These are phyloP conservation scores for Australoheros scitulus DNA, from an alignment of 2,113 vertebrate genomes.

Conservation along the genomic window DNA sequence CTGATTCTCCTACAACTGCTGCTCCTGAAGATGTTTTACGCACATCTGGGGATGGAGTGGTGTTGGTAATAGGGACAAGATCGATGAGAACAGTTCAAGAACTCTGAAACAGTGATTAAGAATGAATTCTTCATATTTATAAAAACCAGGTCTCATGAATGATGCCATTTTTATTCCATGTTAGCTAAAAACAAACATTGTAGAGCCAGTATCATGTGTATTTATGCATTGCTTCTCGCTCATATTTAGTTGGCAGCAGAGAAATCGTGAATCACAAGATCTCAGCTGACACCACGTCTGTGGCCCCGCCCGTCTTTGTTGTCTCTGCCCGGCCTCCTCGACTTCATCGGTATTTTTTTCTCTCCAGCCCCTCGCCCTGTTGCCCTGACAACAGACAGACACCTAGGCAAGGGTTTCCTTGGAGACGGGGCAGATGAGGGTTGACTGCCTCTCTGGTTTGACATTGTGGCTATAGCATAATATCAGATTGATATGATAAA, in stretches of 20 bases:
- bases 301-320: constrained; percentile 50
- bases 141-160: background rate
- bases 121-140: fast-evolving
- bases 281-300: background rate
- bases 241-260: background rate
- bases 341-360: constrained; percentile 13
- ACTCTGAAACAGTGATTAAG: background rate
- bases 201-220: background rate
- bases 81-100: background rate
- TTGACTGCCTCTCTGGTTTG: background rate
- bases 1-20: background rate
- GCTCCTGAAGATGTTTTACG: constrained; percentile 6
- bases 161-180: background rate
- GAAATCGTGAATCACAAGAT: background rate
- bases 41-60: background rate
- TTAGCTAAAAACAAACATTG: background rate
- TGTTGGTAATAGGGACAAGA: background rate
- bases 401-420: constrained; percentile 51
- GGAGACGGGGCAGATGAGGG: constrained; percentile 42
- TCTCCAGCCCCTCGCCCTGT: constrained; percentile 30
- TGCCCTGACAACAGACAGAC: constrained; percentile 69
- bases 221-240: background rate
- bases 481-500: background rate
- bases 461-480: background rate
- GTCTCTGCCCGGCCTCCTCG: constrained; percentile 12